These are phyloP conservation scores for Apistogramma diplotaenia DNA, from an alignment of 2,113 vertebrate species.

Conservation along the genomic window DNA sequence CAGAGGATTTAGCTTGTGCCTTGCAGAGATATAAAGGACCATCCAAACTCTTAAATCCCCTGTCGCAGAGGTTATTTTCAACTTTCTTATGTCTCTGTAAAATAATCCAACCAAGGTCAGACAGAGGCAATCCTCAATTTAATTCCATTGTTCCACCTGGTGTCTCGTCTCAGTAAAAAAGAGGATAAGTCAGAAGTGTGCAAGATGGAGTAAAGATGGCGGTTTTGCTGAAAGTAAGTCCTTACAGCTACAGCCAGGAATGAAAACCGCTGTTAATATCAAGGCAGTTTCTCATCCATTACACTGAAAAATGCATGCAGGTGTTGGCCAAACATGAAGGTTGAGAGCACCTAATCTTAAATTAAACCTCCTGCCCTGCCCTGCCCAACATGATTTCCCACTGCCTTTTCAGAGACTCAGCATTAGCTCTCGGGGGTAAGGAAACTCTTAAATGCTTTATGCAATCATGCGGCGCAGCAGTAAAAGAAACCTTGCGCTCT, in stretches of 20 bases:
- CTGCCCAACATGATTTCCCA: background rate
- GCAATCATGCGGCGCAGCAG: slow-evolving; percentile 26
- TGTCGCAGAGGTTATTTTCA: slow-evolving; percentile 20
- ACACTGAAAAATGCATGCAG: slow-evolving; percentile 7
- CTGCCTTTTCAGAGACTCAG: slow-evolving; percentile 28
- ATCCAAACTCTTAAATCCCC: slow-evolving; percentile 50
- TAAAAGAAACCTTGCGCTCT: slow-evolving; percentile 37
- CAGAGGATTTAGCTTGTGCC: slow-evolving; percentile 53
- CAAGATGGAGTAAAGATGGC: background rate
- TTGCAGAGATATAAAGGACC: slow-evolving; percentile 51
- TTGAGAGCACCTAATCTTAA: background rate
- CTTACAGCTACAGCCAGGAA: background rate
- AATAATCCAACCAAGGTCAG: slow-evolving; percentile 8
- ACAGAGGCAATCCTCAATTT: slow-evolving; percentile 5
- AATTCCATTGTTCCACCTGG: background rate
- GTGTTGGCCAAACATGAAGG: slow-evolving; percentile 27
- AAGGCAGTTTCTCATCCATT: background rate
- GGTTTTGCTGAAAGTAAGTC: background rate
- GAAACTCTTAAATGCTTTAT: slow-evolving; percentile 62
- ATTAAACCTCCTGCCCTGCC: slow-evolving; percentile 1
- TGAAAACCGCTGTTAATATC: background rate
- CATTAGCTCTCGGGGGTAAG: slow-evolving; percentile 27
- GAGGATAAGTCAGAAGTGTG: background rate
- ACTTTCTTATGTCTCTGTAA: background rate
- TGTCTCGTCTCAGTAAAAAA: background rate